Evolutionary conservation across 2,888 invertebrate genomes (phyloP).

Genomic region (Hetaerina titia): DNA sequence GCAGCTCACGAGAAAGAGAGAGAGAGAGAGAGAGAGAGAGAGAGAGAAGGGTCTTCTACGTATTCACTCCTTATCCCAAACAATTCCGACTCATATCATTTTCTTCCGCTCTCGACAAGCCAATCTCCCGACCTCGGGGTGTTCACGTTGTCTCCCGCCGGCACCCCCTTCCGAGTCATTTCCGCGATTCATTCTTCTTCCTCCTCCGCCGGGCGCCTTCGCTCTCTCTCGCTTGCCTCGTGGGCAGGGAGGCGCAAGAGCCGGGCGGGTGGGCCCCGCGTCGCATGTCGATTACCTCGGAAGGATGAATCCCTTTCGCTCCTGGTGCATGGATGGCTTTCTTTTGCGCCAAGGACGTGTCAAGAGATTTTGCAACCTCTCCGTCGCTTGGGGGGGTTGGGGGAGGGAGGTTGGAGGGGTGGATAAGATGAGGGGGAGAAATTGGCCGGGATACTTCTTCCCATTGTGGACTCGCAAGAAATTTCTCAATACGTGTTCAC

Average conservation of each 20-base stretch:
- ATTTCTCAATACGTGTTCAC: not conserved
- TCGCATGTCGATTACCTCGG: not conserved
- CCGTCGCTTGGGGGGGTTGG: not conserved
- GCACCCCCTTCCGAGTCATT: not conserved
- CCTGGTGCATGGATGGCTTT: not conserved
- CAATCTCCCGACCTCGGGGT: not conserved
- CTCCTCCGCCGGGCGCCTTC: not conserved
- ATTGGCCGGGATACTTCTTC: not conserved
- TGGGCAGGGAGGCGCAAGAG: too few species aligned
- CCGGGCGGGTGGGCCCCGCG: not conserved
- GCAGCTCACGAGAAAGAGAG: not conserved
- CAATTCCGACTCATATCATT: not conserved
- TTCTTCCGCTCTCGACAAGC: constrained; percentile 2
- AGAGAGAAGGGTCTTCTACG: not conserved
- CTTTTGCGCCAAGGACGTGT: not conserved
- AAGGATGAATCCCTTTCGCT: not conserved
- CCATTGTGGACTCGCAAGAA: not conserved
- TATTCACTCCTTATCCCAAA: not conserved
- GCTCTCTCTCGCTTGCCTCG: too few species aligned
- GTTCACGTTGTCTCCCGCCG: not conserved
- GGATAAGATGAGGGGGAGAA: too few species aligned
- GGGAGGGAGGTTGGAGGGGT: too few species aligned
- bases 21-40: not conserved
- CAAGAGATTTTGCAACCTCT: not conserved
- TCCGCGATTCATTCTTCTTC: not conserved